Evolutionary conservation across 2,888 invertebrate species (phyloP).

Genomic region (Sympetrum striolatum): DNA sequence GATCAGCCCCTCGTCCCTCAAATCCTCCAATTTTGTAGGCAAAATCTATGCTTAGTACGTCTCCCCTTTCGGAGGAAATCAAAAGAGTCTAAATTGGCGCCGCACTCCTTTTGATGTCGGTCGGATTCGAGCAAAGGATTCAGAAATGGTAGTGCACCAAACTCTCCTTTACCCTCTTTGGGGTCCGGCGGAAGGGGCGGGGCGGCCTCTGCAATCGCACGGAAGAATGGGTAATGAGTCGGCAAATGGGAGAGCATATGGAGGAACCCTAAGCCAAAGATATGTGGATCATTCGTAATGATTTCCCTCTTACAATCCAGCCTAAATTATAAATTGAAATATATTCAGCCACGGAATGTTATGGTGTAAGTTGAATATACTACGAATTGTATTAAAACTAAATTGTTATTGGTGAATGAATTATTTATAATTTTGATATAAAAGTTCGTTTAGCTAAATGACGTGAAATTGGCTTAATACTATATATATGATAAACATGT

Average conservation of each 20-base stretch:
- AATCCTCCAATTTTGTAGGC: not conserved
- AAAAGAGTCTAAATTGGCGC: not conserved
- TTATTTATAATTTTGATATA: too few relatives aligned
- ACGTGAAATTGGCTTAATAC: too few relatives aligned
- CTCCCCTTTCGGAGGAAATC: not conserved
- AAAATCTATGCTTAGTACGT: not conserved
- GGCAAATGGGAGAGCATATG: not conserved
- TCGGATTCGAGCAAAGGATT: not conserved
- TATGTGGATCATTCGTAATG: not conserved
- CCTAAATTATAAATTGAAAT: too few relatives aligned
- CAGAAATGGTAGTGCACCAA: not conserved
- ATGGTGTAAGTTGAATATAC: not conserved
- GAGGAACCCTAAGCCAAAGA: not conserved
- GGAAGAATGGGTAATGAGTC: not conserved
- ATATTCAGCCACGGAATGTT: not conserved
- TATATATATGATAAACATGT: too few relatives aligned
- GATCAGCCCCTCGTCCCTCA: not conserved
- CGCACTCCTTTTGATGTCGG: not conserved
- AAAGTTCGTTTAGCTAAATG: too few relatives aligned
- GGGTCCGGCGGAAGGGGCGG: not conserved
- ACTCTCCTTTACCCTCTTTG: not conserved
- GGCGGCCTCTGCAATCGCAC: not conserved
- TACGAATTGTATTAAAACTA: not conserved
- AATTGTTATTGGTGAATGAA: too few relatives aligned
- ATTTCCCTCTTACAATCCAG: not conserved